Conservation (phyloP, 2,113 vertebrate species). For the Protobothrops flavoviridis region DNA sequence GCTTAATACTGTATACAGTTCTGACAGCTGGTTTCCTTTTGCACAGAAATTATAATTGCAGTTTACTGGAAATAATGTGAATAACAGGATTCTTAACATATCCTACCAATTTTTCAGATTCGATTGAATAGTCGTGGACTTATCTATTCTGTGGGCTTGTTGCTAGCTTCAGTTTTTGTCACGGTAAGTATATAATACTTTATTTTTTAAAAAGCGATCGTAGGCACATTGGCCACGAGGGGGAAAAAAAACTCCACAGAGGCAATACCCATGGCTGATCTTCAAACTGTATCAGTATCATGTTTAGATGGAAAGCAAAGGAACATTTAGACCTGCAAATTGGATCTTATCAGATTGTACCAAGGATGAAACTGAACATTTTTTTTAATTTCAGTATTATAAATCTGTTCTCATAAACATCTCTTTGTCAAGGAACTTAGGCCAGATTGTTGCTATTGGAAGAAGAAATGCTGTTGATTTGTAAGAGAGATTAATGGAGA, state of each 20-base stretch:
- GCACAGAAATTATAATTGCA: background rate
- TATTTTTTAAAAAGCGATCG: background rate
- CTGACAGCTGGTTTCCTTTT: background rate
- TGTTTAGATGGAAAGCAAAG: background rate
- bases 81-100: conserved; percentile 37
- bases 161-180: conserved; percentile 93
- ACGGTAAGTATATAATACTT: conserved; percentile 80
- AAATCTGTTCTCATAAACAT: background rate
- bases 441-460: background rate
- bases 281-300: background rate
- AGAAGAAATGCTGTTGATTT: background rate
- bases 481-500: background rate
- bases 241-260: background rate
- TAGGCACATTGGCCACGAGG: background rate
- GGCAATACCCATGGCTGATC: background rate
- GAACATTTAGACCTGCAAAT: background rate
- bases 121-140: conserved; percentile 94
- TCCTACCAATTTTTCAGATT: conserved; percentile 76
- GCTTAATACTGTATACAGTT: background rate
- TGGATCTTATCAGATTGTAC: background rate
- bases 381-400: background rate
- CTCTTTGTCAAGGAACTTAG: background rate
- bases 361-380: background rate
- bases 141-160: conserved; percentile 93
- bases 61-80: background rate